Conservation (phyloP, 2,797 vertebrate species). For the Cheirogaleus major region DNA sequence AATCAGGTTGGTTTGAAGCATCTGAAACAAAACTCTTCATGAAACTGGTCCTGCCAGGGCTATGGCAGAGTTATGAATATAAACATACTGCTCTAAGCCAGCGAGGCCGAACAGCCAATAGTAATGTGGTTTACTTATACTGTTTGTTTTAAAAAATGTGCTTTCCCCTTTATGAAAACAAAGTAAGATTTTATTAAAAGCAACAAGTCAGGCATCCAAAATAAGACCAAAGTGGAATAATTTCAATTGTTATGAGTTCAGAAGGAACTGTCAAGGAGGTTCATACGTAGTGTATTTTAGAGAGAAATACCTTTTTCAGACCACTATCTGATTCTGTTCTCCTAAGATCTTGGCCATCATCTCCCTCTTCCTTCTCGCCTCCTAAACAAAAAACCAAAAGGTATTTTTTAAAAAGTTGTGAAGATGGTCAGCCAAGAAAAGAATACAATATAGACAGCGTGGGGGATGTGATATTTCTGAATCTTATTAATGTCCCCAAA, state of each 20-base stretch:
- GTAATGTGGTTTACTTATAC: accelerated
- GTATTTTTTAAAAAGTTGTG: background rate
- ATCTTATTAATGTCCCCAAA: background rate
- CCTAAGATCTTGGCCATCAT: slow-evolving; percentile 93
- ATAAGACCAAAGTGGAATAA: background rate
- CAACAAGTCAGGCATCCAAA: background rate
- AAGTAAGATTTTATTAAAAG: background rate
- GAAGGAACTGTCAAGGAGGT: background rate
- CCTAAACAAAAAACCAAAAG: slow-evolving; percentile 82
- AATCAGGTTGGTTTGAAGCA: background rate
- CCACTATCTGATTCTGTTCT: slow-evolving; percentile 97
- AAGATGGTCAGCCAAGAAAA: background rate
- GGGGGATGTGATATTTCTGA: background rate
- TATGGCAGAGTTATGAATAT: accelerated
- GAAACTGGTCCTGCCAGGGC: background rate
- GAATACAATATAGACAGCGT: background rate
- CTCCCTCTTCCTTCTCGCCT: slow-evolving; percentile 93
- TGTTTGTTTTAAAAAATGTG: background rate
- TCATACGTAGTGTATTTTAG: accelerated
- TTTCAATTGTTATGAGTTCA: background rate
- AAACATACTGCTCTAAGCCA: background rate
- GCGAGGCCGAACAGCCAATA: background rate
- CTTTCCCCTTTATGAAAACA: background rate
- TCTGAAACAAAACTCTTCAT: background rate
- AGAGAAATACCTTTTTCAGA: slow-evolving; percentile 93